A percentile compares a stretch with the other conserved stretches of the same genome.
Evolutionary conservation across 2,113 vertebrate genomes (phyloP).

Genomic region (Atherinomorus stipes): DNA sequence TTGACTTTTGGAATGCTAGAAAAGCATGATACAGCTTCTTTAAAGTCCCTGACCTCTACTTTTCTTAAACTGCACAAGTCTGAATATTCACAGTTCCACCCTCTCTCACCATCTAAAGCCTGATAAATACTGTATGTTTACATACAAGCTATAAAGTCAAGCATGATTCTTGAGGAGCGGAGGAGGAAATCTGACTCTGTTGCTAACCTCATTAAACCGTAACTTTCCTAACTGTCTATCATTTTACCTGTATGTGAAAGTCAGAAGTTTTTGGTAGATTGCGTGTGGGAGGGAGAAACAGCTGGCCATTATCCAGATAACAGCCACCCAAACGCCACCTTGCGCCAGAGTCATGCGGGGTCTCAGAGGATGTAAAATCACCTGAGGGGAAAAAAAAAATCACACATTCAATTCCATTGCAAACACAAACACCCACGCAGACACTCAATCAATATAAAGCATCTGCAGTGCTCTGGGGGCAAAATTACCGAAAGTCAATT

Average conservation of each 20-base stretch:
- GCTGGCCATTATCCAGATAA: conserved; percentile 93
- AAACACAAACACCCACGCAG: neutral
- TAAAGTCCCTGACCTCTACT: too few relatives aligned
- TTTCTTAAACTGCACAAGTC: too few relatives aligned
- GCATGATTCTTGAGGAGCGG: neutral
- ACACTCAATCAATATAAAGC: neutral
- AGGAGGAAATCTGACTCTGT: neutral
- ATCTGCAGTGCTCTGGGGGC: neutral
- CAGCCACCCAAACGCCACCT: conserved; percentile 84
- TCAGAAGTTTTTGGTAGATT: conserved; percentile 94
- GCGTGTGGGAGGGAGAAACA: conserved; percentile 95
- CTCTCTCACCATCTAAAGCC: neutral
- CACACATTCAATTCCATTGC: neutral
- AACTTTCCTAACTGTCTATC: neutral
- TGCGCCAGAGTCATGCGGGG: conserved; percentile 87
- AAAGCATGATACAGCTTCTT: too few relatives aligned
- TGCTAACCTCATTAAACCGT: neutral
- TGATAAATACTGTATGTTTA: neutral
- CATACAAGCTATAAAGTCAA: neutral
- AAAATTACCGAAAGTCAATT: neutral
- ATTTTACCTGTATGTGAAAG: conserved; percentile 82
- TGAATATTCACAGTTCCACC: too few relatives aligned
- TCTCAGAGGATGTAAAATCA: conserved; percentile 92
- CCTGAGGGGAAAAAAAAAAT: conserved; percentile 71
- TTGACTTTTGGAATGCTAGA: too few relatives aligned